Conservation (phyloP, 2,113 vertebrate genomes). For the cattle (Bos taurus) region ARS-UCD2.0 NC_037352.1:40176501-40177000, state of each 20-base stretch:
- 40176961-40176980: not conserved
- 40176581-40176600: not conserved
- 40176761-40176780: not conserved
- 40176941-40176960: not conserved
- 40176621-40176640: not conserved
- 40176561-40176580: not conserved
- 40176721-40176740: not conserved
- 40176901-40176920: constrained; percentile 2
- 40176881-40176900: not conserved
- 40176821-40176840: constrained; percentile 19
- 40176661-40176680: not conserved
- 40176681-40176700: not conserved
- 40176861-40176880: not conserved
- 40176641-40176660: not conserved
- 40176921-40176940: not conserved
- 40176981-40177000: not conserved
- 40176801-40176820: not conserved
- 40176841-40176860: not conserved
- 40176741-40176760: not conserved
- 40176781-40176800: not conserved
- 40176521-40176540: not conserved
- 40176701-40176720: constrained; percentile 14
- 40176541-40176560: not conserved
- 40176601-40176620: not conserved
- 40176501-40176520: not conserved